Evolutionary conservation across 2,113 vertebrate species (phyloP).

Genomic region (Spea bombifrons): DNA sequence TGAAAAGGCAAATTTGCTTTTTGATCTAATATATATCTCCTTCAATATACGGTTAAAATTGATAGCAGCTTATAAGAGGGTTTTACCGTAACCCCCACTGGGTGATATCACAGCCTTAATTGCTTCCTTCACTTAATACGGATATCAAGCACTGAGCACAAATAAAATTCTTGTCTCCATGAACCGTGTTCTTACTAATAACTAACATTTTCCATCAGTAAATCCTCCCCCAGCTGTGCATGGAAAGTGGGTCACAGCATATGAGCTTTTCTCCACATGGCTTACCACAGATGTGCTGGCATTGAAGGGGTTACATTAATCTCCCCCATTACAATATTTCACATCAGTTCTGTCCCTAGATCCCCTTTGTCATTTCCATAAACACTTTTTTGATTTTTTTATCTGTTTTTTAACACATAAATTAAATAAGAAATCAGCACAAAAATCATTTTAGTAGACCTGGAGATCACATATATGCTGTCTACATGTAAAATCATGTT

Average conservation of each 20-base stretch:
- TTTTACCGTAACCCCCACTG: not conserved
- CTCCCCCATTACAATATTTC: conserved; percentile 18
- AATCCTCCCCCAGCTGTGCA: conserved; percentile 15
- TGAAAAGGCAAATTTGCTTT: no score
- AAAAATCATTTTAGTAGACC: no score
- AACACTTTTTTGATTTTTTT: not conserved
- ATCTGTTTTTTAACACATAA: not conserved
- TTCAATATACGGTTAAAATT: not conserved
- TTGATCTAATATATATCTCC: not conserved
- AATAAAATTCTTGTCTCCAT: conserved; percentile 16
- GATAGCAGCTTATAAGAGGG: not conserved
- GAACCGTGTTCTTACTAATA: conserved; percentile 10
- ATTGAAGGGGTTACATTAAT: conserved; percentile 15
- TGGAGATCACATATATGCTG: no score
- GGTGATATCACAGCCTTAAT: conserved; percentile 4
- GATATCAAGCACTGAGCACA: not conserved
- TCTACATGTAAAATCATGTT: no score
- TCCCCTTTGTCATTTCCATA: not conserved
- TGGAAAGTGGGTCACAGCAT: conserved; percentile 25
- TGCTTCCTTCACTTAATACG: conserved; percentile 11
- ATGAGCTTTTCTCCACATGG: conserved; percentile 3
- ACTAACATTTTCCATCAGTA: conserved; percentile 24
- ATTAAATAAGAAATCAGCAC: no score
- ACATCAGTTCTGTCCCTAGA: not conserved
- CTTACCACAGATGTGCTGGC: conserved; percentile 11